These are phyloP conservation scores for Cantharis lateralis DNA, from an alignment of 2,888 invertebrate species.

Conservation along the genomic window DNA sequence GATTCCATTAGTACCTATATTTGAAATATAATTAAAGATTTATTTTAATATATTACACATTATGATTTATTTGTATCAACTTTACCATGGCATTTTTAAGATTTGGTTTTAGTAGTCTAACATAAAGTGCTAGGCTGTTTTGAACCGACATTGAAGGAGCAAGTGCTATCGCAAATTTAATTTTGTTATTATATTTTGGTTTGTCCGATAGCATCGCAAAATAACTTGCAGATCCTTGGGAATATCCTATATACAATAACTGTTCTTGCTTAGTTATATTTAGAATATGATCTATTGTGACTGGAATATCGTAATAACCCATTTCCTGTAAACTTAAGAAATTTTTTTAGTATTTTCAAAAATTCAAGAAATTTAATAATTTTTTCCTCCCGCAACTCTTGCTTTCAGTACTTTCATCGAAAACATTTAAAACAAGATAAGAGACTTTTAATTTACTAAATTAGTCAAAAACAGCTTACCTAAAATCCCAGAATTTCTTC, in stretches of 20 bases:
- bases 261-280: constrained; percentile 61
- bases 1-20: no score
- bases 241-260: constrained; percentile 80
- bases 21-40: no score
- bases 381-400: no score
- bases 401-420: no score
- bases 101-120: background rate
- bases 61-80: no score
- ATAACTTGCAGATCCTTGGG: constrained; percentile 73
- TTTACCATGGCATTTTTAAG: background rate
- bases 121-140: background rate
- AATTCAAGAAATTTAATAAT: no score
- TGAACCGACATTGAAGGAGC: constrained; percentile 64
- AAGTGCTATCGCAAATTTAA: constrained; percentile 67
- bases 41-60: no score
- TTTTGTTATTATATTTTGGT: constrained; percentile 69
- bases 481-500: constrained; percentile 54
- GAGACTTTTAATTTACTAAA: no score
- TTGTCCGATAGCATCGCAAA: constrained; percentile 68
- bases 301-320: constrained; percentile 69
- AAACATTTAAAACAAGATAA: no score
- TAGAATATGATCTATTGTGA: constrained; percentile 75
- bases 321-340: background rate
- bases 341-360: no score
- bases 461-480: constrained; percentile 34